These are phyloP conservation scores for Spermophilus dauricus DNA, from an alignment of 2,113 vertebrate genomes.

Conservation along the genomic window DNA sequence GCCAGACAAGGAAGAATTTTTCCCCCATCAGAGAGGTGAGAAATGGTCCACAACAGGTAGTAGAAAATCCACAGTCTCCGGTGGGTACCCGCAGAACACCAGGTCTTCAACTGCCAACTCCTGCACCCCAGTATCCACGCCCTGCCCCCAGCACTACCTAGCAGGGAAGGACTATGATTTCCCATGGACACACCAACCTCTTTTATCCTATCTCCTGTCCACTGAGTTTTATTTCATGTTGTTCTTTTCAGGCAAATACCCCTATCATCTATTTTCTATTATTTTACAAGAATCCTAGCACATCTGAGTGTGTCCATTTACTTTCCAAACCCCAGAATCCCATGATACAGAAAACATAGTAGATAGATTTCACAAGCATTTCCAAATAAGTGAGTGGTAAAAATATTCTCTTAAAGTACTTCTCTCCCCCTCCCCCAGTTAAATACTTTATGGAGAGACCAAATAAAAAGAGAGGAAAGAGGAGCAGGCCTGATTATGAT, in stretches of 20 bases:
- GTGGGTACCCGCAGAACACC: neutral
- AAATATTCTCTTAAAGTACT: constrained; percentile 36
- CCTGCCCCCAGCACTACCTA: neutral
- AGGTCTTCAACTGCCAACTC: neutral
- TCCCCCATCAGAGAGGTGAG: neutral
- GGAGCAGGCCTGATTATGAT: neutral
- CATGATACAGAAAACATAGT: neutral
- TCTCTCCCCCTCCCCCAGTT: neutral
- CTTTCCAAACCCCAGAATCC: constrained; percentile 3
- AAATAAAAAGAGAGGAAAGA: neutral
- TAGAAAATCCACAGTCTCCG: neutral
- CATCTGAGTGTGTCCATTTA: constrained; percentile 1
- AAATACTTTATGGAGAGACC: constrained; percentile 45
- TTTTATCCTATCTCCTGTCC: neutral
- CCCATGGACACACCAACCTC: neutral
- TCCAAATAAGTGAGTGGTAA: constrained; percentile 34
- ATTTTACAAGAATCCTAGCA: constrained; percentile 2
- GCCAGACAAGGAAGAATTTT: neutral
- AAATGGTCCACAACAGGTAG: neutral
- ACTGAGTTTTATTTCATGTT: neutral
- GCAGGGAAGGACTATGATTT: neutral
- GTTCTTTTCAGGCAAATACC: constrained; percentile 41
- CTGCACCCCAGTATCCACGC: neutral
- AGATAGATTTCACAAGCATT: constrained; percentile 28
- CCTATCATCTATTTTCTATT: neutral